Conservation (phyloP, 30 jellyfish, hydroid and myxozoan genomes). For the Aurelia aurita region DNA sequence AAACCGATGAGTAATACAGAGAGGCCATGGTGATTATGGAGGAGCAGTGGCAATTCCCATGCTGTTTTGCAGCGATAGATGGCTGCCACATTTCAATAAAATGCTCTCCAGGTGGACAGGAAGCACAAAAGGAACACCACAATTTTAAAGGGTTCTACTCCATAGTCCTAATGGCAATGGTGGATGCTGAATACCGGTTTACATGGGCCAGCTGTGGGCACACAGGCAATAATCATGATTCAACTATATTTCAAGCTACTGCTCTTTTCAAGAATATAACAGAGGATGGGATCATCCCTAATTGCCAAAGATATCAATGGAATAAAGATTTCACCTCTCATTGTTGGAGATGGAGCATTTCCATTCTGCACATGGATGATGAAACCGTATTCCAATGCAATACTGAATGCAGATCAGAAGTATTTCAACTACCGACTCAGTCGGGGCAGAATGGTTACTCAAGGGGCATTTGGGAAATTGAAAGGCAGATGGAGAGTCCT, state of each 20-base stretch:
- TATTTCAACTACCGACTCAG: slow-evolving; percentile 57
- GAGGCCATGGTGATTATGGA: slow-evolving; percentile 4
- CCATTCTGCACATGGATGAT: slow-evolving; percentile 43
- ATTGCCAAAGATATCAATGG: slow-evolving; percentile 32
- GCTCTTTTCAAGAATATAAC: not conserved
- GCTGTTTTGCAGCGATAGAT: slow-evolving; percentile 19
- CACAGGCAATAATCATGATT: slow-evolving; percentile 57
- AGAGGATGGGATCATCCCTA: slow-evolving; percentile 25
- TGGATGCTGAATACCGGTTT: slow-evolving; percentile 47
- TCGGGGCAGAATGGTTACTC: slow-evolving; percentile 68
- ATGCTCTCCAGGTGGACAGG: slow-evolving; percentile 42
- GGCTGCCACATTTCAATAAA: slow-evolving; percentile 12
- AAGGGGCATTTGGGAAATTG: slow-evolving; percentile 70
- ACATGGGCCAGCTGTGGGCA: slow-evolving; percentile 67
- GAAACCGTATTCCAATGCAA: slow-evolving; percentile 52
- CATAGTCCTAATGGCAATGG: slow-evolving; percentile 46
- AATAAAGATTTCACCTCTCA: slow-evolving; percentile 23
- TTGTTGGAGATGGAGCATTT: slow-evolving; percentile 61
- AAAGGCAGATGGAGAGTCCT: slow-evolving; percentile 73
- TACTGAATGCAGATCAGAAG: slow-evolving; percentile 21
- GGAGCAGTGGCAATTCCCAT: slow-evolving; percentile 34
- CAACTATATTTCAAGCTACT: slow-evolving; percentile 40
- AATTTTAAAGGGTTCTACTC: slow-evolving; percentile 37
- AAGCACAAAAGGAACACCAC: slow-evolving; percentile 33
- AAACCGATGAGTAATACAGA: not conserved